A percentile compares a stretch with the other conserved stretches of the same genome.
Conservation (phyloP, 1,140 invertebrate genomes). For the Diprion similis region DNA sequence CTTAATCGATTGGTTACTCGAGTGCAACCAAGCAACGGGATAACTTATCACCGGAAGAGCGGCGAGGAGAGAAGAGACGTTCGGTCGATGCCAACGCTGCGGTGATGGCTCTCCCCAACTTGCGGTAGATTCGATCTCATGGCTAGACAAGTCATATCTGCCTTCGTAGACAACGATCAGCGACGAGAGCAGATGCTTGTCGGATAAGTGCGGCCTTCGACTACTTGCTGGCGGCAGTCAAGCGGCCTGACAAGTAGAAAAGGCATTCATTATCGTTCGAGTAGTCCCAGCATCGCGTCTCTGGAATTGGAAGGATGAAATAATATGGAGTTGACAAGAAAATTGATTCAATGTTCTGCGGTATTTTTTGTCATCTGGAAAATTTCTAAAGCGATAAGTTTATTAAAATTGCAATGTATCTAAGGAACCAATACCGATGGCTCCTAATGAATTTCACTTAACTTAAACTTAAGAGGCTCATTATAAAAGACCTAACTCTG, state of each 20-base stretch:
- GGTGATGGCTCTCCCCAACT: neutral
- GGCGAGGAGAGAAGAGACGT: neutral
- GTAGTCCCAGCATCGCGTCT: too few relatives aligned
- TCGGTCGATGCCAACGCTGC: neutral
- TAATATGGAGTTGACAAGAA: too few relatives aligned
- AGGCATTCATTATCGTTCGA: too few relatives aligned
- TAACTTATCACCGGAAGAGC: neutral
- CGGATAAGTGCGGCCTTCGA: neutral
- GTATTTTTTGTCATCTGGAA: too few relatives aligned
- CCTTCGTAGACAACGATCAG: slow-evolving; percentile 5
- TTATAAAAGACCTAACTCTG: too few relatives aligned
- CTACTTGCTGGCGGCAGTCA: neutral
- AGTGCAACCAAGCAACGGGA: neutral
- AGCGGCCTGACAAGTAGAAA: neutral
- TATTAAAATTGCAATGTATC: too few relatives aligned
- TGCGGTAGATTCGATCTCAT: neutral
- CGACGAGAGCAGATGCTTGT: neutral
- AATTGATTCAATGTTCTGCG: too few relatives aligned
- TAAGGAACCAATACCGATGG: too few relatives aligned
- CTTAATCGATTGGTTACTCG: neutral
- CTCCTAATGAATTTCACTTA: too few relatives aligned
- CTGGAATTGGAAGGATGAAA: too few relatives aligned
- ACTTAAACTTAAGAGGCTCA: too few relatives aligned
- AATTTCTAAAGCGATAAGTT: too few relatives aligned
- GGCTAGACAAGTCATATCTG: neutral